Percentiles rank a stretch among this genome's conserved stretches.
phyloP scores from a whole-genome alignment of 2,797 vertebrate genomes.

The Mico argentatus region DNA sequence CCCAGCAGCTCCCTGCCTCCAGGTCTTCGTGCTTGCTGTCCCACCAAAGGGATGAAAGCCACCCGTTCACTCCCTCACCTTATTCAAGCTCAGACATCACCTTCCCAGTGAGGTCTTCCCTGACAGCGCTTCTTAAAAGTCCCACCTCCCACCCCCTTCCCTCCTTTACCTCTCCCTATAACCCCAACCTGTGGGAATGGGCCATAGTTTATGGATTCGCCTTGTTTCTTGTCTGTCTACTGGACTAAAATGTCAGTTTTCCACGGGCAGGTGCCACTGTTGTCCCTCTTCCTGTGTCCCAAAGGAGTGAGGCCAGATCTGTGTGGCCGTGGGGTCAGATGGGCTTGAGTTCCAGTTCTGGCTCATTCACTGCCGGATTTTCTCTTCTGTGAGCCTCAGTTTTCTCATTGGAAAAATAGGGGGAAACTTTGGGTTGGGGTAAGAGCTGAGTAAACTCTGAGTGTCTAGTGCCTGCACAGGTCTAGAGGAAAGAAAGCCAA shows the following conservation, averaged over 20 bases:
- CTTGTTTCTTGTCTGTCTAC: not conserved
- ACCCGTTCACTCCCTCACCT: not conserved
- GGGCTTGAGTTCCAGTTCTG: not conserved
- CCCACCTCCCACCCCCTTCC: rapidly evolving
- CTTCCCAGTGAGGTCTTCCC: not conserved
- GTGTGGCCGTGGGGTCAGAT: not conserved
- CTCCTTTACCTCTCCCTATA: not conserved
- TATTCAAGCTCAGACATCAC: not conserved
- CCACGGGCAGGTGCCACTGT: not conserved
- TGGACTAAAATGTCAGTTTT: not conserved
- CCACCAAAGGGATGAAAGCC: not conserved
- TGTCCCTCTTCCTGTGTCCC: not conserved
- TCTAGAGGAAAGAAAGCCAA: not conserved
- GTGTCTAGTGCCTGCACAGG: not conserved
- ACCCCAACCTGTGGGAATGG: not conserved
- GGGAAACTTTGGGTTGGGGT: not conserved
- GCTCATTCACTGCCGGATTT: not conserved
- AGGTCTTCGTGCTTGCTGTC: not conserved
- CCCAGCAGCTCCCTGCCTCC: not conserved
- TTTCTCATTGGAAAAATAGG: not conserved
- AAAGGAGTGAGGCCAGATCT: not conserved
- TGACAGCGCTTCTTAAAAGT: not conserved
- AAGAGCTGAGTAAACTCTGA: not conserved
- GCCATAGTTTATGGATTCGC: not conserved
- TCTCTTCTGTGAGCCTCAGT: not conserved